Evolutionary conservation across 2,888 invertebrate genomes (phyloP).

Genomic region (Argyresthia goedartella): DNA sequence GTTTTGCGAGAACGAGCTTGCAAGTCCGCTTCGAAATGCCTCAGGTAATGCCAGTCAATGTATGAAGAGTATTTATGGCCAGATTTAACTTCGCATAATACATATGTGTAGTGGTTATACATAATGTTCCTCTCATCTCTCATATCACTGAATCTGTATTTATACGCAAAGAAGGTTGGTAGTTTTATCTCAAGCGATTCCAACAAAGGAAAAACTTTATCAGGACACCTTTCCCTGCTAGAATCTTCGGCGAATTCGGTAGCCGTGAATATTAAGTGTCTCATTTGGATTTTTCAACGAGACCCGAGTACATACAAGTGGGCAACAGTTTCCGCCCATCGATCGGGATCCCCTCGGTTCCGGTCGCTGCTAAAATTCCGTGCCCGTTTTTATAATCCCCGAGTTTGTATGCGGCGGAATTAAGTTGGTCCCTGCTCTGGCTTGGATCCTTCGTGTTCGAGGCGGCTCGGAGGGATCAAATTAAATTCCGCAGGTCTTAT

Average conservation of each 20-base stretch:
- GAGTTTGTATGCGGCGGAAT: conserved; percentile 39
- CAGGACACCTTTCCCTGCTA: no score
- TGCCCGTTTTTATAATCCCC: conserved; percentile 58
- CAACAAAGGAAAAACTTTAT: no score
- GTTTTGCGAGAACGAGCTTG: conserved; percentile 39
- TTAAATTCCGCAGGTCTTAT: conserved; percentile 17
- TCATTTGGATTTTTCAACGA: conserved; percentile 65
- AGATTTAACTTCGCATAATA: no score
- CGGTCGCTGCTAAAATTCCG: conserved; percentile 55
- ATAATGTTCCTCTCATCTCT: no score
- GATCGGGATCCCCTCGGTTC: conserved; percentile 58
- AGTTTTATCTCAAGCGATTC: no score
- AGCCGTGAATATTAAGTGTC: conserved; percentile 58
- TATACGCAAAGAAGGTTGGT: no score
- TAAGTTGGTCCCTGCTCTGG: conserved; percentile 8
- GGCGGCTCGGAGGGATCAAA: conserved; percentile 21
- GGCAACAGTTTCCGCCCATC: conserved; percentile 36
- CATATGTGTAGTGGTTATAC: not conserved
- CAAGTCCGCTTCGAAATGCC: conserved; percentile 9
- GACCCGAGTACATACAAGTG: conserved; percentile 43
- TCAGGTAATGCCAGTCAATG: not conserved
- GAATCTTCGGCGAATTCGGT: conserved; percentile 2
- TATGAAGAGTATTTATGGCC: not conserved
- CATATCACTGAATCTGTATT: no score
- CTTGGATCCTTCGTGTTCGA: not conserved